phyloP scores from a whole-genome alignment of 2,113 vertebrate species.

The Gymnocephalus cernua region DNA sequence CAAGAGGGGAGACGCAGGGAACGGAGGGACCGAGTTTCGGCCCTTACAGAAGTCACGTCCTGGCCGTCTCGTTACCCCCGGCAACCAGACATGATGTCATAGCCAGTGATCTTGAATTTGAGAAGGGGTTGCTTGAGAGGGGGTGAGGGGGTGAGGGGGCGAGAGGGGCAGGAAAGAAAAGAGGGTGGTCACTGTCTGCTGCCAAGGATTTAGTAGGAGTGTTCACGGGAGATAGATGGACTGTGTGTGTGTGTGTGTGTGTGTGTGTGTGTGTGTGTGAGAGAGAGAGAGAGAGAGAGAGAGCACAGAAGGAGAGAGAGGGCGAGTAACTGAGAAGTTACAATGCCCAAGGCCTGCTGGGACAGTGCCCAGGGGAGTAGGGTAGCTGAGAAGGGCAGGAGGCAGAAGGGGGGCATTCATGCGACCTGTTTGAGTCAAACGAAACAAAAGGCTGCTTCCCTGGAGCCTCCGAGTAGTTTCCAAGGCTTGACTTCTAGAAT shows the following conservation, averaged over 20 bases:
- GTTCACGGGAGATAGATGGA: constrained; percentile 73
- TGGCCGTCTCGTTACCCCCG: constrained; percentile 90
- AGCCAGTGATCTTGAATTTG: constrained; percentile 92
- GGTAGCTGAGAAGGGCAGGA: constrained; percentile 67
- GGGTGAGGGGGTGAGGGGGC: constrained; percentile 68
- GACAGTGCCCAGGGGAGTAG: constrained; percentile 72
- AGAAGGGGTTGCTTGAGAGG: constrained; percentile 80
- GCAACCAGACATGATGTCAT: constrained; percentile 97
- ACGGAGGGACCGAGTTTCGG: constrained; percentile 70
- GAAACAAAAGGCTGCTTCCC: constrained; percentile 79
- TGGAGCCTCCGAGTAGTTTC: constrained; percentile 77
- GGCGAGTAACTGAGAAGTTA: constrained; percentile 76
- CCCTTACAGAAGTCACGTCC: constrained; percentile 89
- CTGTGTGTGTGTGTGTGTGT: constrained; percentile 37
- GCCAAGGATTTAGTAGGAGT: constrained; percentile 86
- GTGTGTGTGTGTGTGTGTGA: constrained; percentile 8
- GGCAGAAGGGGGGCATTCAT: constrained; percentile 72
- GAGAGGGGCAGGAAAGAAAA: constrained; percentile 77
- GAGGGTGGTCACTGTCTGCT: constrained; percentile 86
- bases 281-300: constrained; percentile 57
- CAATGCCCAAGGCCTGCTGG: constrained; percentile 72
- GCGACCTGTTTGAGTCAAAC: constrained; percentile 83
- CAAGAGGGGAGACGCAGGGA: constrained; percentile 40
- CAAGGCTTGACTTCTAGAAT: constrained; percentile 83
- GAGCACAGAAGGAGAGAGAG: constrained; percentile 35